phyloP scores from a whole-genome alignment of 2,888 invertebrate genomes.

The Lepidocyrtinus sp. region DNA sequence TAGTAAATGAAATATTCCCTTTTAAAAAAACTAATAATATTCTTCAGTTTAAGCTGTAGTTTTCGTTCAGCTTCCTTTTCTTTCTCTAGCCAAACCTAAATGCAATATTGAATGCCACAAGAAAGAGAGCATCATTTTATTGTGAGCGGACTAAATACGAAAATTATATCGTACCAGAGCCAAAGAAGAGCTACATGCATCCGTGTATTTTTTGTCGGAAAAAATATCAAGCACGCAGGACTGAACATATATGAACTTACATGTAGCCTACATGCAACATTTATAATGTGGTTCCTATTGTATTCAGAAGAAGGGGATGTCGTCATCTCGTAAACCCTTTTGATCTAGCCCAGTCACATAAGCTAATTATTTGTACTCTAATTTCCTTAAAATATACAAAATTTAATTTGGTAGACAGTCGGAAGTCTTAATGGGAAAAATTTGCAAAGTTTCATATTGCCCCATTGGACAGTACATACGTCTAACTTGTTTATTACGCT shows the following conservation, averaged over 20 bases:
- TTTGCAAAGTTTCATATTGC: slow-evolving; percentile 14
- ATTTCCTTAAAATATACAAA: too few species aligned
- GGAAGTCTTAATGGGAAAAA: too few species aligned
- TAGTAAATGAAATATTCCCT: background rate
- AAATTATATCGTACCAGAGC: slow-evolving; percentile 3
- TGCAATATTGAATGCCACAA: background rate
- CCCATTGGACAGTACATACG: background rate
- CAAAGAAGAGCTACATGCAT: background rate
- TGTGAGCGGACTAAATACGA: slow-evolving; percentile 10
- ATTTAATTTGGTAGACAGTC: too few species aligned
- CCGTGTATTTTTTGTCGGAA: too few species aligned
- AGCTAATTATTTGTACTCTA: too few species aligned
- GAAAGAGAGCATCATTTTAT: slow-evolving; percentile 13
- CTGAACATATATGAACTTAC: too few species aligned
- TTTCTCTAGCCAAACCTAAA: slow-evolving; percentile 2
- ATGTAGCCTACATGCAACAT: too few species aligned
- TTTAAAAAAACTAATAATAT: slow-evolving; percentile 2
- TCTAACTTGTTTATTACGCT: background rate
- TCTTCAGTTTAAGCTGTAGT: background rate
- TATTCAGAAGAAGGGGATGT: too few species aligned
- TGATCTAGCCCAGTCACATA: too few species aligned
- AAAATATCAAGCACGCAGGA: too few species aligned
- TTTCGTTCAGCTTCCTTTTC: slow-evolving; percentile 1
- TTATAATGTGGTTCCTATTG: too few species aligned
- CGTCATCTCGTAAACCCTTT: background rate